Conservation (phyloP, 2,113 vertebrate species). For the Osmerus eperlanus region DNA sequence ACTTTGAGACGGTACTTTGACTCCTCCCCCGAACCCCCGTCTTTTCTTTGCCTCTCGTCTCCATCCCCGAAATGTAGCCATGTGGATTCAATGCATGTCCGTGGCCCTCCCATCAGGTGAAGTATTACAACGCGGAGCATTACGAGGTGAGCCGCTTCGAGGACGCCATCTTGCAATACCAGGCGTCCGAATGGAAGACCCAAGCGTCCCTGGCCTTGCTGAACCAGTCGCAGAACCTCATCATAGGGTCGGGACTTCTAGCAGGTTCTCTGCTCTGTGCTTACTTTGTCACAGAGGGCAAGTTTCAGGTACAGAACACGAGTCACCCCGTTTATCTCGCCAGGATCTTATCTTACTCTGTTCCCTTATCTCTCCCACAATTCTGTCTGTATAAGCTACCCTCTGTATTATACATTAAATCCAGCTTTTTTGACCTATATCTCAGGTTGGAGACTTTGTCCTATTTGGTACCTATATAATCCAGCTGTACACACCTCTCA, state of each 20-base stretch:
- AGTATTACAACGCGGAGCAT: constrained; percentile 91
- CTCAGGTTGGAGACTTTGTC: constrained; percentile 92
- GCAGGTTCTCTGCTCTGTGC: constrained; percentile 90
- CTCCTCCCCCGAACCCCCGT: not conserved
- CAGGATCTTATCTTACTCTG: not conserved
- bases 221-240: constrained; percentile 92
- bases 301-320: constrained; percentile 74
- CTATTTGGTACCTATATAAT: constrained; percentile 96
- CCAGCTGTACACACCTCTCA: constrained; percentile 91
- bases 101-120: constrained; percentile 74
- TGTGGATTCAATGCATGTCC: not conserved
- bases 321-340: not conserved
- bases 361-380: not conserved
- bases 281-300: constrained; percentile 88
- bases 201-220: constrained; percentile 87
- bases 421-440: not conserved
- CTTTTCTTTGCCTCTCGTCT: not conserved
- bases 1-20: constrained; percentile 89
- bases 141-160: constrained; percentile 88
- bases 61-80: not conserved
- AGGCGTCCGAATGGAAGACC: constrained; percentile 90
- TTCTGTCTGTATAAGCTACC: not conserved
- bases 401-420: not conserved
- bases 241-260: constrained; percentile 86
- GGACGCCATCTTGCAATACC: constrained; percentile 86